Conservation (phyloP, 23 tunicate genomes). For the Diplosoma virens region DNA sequence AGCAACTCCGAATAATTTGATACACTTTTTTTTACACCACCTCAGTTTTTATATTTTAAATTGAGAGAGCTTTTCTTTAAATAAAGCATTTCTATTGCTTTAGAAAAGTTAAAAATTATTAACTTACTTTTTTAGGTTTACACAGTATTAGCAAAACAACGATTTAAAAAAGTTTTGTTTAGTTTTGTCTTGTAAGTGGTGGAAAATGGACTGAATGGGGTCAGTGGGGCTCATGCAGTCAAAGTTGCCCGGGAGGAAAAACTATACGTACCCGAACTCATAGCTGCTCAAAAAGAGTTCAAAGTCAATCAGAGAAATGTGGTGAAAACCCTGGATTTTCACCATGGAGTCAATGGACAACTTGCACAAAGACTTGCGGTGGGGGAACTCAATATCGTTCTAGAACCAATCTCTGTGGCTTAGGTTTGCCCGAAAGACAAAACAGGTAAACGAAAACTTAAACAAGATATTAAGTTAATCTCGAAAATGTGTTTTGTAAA, state of each 20-base stretch:
- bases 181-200: conserved; percentile 49
- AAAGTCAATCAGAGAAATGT: conserved; percentile 52
- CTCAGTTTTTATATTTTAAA: no score
- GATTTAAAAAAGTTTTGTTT: no score
- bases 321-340: conserved; percentile 73
- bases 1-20: no score
- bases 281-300: conserved; percentile 50
- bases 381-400: conserved; percentile 60
- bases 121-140: no score
- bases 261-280: conserved; percentile 41
- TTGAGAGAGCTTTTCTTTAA: no score
- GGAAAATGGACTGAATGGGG: conserved; percentile 56
- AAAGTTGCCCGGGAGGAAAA: conserved; percentile 74
- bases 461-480: no score
- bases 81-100: no score
- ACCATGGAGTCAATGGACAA: conserved; percentile 61
- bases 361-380: conserved; percentile 79
- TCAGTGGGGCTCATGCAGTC: conserved; percentile 61
- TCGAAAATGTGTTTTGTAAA: no score
- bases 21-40: no score
- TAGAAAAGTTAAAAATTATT: no score
- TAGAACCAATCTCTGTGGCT: conserved; percentile 62
- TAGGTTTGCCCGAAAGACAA: conserved; percentile 11
- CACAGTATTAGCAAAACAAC: no score
- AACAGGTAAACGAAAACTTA: no score